Evolutionary conservation across 1,140 invertebrate species (phyloP).

Genomic region (Pectinophora gossypiella): DNA sequence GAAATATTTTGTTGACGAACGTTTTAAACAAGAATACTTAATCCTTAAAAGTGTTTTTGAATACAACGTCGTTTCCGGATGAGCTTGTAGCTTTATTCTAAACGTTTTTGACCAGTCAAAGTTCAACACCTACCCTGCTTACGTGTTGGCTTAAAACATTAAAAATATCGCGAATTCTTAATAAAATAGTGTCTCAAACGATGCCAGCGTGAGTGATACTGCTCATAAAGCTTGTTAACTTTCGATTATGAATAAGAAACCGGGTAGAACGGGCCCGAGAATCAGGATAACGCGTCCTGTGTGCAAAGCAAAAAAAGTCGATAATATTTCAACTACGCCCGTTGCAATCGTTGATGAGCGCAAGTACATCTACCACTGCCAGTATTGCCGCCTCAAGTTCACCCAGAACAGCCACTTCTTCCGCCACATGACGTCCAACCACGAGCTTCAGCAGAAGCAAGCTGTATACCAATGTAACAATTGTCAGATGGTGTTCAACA

Average conservation of each 20-base stretch:
- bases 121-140: too few relatives aligned
- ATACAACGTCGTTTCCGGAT: too few relatives aligned
- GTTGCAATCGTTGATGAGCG: slow-evolving; percentile 25
- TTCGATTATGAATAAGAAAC: slow-evolving; percentile 62
- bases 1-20: too few relatives aligned
- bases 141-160: slow-evolving; percentile 23
- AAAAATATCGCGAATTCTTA: neutral
- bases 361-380: slow-evolving; percentile 57
- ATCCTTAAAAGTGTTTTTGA: too few relatives aligned
- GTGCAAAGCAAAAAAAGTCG: slow-evolving; percentile 24
- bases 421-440: slow-evolving; percentile 62
- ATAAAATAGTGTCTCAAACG: neutral
- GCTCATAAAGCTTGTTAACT: neutral
- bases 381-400: slow-evolving; percentile 60
- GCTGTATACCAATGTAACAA: slow-evolving; percentile 61
- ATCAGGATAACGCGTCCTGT: slow-evolving; percentile 49
- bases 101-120: too few relatives aligned
- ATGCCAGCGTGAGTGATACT: neutral
- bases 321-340: slow-evolving; percentile 19
- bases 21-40: too few relatives aligned
- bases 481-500: slow-evolving; percentile 57
- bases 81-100: too few relatives aligned
- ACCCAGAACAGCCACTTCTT: slow-evolving; percentile 63
- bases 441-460: slow-evolving; percentile 46
- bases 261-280: slow-evolving; percentile 53